Percentiles rank a stretch among this genome's conserved stretches.
Evolutionary conservation across 2,888 invertebrate species (phyloP).

Genomic region (Chirona hameri): DNA sequence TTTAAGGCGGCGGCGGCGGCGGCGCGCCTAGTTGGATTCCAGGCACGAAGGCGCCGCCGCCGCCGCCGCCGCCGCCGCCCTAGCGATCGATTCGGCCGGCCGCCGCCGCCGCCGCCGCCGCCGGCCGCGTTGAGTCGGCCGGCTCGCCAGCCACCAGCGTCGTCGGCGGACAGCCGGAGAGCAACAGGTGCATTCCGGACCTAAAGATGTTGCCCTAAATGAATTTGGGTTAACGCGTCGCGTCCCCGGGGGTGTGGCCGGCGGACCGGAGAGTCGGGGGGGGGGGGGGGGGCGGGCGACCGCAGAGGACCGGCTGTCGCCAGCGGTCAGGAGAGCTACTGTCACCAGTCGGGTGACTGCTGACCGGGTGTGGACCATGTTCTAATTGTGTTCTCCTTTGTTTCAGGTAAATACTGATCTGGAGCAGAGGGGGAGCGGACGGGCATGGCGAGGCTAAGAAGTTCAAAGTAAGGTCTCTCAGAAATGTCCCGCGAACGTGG

Average conservation of each 20-base stretch:
- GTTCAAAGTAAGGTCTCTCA: neutral
- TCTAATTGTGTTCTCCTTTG: neutral
- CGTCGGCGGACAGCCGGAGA: neutral
- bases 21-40: neutral
- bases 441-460: neutral
- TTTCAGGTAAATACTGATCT: neutral
- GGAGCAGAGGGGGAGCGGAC: neutral
- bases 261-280: too few species aligned
- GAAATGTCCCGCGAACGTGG: neutral
- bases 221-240: constrained; percentile 24
- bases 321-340: too few species aligned
- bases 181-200: constrained; percentile 23
- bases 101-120: neutral
- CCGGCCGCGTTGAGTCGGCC: neutral
- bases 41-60: neutral
- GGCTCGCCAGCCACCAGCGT: neutral
- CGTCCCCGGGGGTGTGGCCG: neutral
- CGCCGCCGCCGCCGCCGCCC: neutral
- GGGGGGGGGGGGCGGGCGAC: too few species aligned
- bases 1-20: constrained; percentile 1
- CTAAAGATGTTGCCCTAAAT: constrained; percentile 11
- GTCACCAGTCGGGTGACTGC: too few species aligned
- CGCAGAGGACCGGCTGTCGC: too few species aligned
- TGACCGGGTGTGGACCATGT: neutral
- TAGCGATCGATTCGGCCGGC: neutral